Conservation (phyloP, 1,140 invertebrate genomes). For the Homarus americanus region DNA sequence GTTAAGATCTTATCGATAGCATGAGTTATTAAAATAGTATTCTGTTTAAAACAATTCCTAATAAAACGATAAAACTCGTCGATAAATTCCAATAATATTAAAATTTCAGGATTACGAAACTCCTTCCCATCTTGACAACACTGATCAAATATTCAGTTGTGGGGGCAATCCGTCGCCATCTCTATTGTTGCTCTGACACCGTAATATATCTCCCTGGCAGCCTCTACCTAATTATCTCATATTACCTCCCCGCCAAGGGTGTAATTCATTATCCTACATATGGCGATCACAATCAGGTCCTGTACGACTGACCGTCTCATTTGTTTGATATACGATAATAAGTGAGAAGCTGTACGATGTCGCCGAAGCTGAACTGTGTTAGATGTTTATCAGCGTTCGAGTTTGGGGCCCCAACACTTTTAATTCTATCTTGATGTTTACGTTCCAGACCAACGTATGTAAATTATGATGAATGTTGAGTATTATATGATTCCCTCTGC, state of each 20-base stretch:
- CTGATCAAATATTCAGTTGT: not conserved
- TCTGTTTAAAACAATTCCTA: too few relatives aligned
- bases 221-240: not conserved
- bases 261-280: not conserved
- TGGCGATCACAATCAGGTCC: not conserved
- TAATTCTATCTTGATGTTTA: not conserved
- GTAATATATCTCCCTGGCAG: not conserved
- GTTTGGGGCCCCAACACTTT: not conserved
- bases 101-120: not conserved
- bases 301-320: not conserved
- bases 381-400: not conserved
- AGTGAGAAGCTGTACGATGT: not conserved
- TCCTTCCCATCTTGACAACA: not conserved
- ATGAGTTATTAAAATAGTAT: too few relatives aligned
- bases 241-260: not conserved
- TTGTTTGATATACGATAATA: not conserved
- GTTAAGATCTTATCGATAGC: too few relatives aligned
- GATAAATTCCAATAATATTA: not conserved
- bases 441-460: not conserved
- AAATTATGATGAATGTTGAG: not conserved
- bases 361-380: not conserved
- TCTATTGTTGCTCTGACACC: not conserved
- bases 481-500: not conserved
- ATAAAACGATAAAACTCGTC: too few relatives aligned
- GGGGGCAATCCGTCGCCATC: not conserved